Base-by-base conservation (phyloP, 1,140 invertebrate species). In the Dendroctonus valens region DNA sequence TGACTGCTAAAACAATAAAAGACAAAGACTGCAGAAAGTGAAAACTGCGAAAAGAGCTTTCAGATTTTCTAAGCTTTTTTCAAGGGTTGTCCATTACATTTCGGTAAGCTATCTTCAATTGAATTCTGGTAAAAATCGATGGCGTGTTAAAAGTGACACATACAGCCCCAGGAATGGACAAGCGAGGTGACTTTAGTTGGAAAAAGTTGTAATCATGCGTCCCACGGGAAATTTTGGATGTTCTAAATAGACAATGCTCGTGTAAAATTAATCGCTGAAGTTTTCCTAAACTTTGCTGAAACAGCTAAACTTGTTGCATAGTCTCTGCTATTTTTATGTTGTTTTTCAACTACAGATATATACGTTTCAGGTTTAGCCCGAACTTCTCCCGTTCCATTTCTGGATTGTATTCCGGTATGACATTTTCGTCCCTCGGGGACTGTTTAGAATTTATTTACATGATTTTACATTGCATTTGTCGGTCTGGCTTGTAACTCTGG, bases 161-260 rank as follows among this genome's bases (percentile, higher is more conserved):
- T 26, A 26, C 26, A 26, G 26, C 26, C 26, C 1, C 26, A 26
- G 26, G 26, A 26, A 26, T 26, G 26, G 26, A 26, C 26, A 26
- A 26, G 7, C 26, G 53, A 7, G 53, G 15, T 55, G 53, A 55
- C 53, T 7, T 55, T 55, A 55, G 53, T 41, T 39, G 26, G 48
- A 39, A 37, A 59, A 59, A 58, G 55, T 58, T 58, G 55, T 15
- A 42, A 49, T 40, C 44, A 50, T 46, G 9, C 58, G 9, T 59
- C 58, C 58, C 58, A 8, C 58, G 58, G 58, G 58, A 59, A 59
- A 59, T 59, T 59, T 40, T 59, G 58, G 58, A 49, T 59, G 58
- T 59, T 49, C 58, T 50, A 50, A 59, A 59, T 59, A 50, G 58
- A 39, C 58, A 50, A 59, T 50, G 44, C 42, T 49, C 44, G 58